These are phyloP conservation scores for Ctenicera cuprea DNA, from an alignment of 2,888 invertebrate genomes.

Conservation along the genomic window DNA sequence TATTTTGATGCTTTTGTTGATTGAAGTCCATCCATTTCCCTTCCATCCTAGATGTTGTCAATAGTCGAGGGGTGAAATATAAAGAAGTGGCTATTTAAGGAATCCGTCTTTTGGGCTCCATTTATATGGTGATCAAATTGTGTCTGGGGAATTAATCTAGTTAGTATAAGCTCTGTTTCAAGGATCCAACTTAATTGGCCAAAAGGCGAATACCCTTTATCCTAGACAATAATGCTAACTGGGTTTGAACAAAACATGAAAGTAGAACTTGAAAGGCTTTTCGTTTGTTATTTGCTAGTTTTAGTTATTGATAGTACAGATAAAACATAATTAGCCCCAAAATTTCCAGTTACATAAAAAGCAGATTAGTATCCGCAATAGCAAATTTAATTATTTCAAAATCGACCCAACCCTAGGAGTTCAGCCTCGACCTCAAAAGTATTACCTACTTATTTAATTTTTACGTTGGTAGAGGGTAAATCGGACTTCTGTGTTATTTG, in stretches of 20 bases:
- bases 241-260: too few species aligned
- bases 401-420: not conserved
- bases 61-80: not conserved
- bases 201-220: not conserved
- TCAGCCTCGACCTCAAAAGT: too few species aligned
- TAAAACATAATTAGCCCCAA: too few species aligned
- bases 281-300: not conserved
- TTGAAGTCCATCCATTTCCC: not conserved
- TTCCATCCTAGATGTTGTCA: not conserved
- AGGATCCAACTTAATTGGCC: not conserved
- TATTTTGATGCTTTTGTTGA: not conserved
- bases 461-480: too few species aligned
- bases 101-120: not conserved
- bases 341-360: too few species aligned
- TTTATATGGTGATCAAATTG: slow-evolving; percentile 1
- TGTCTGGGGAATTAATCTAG: not conserved
- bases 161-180: not conserved
- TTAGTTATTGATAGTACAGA: too few species aligned
- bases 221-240: too few species aligned
- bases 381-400: too few species aligned
- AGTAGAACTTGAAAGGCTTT: too few species aligned
- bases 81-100: not conserved
- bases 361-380: too few species aligned
- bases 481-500: not conserved
- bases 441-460: too few species aligned